Evolutionary conservation across 2,113 vertebrate species (phyloP), one percentile per base, ranked within the genome.

Genomic region (Passer montanus): DNA sequence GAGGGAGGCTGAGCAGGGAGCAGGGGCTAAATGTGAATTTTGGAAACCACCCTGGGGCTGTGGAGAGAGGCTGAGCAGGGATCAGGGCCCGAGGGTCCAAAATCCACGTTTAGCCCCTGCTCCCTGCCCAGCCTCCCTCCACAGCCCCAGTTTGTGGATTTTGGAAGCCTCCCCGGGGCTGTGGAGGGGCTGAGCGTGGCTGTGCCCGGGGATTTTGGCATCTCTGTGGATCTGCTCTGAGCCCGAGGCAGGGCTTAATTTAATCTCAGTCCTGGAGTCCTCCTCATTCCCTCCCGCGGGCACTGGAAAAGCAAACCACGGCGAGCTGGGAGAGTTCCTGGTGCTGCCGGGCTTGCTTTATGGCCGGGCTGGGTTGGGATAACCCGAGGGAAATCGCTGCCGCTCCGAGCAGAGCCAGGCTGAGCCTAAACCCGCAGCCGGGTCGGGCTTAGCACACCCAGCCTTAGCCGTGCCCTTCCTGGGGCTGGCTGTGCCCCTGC

Each of bases 391-490:
- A 23, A 28, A 16, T 28, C 23, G 8, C 69, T 44, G 8, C 14
- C 0, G 44, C 4, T 37, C 16, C 31, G 5, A 3, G 2, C 55
- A 3, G 1, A 1, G 15, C 33, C 37, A 24, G 23, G 1, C 52
- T 46, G 11, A 1, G 35, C 80, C 53, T 49, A 43, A 31, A 46
- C 0, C 33, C 56, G 9, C 56, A 4, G 21, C 12, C 4, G 47
- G 76, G 4, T 37, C 55, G 2, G 55, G 7, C 41, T 44, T 12
- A 15, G 62, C 31, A 17, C 5, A 0, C 7, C 0, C 4, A 30
- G 13, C 70, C 17, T 12, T 21, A 19, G 50, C 78, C 13, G 49
- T 22, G 78, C 33, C 26, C 11, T 30, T n/a, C 39, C 70, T 6
- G 1, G 4, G 47, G 81, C 77, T 9, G 87, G 33, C n/a, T 44